phyloP scores from a whole-genome alignment of 2,797 vertebrate genomes.

The Anguilla anguilla region DNA sequence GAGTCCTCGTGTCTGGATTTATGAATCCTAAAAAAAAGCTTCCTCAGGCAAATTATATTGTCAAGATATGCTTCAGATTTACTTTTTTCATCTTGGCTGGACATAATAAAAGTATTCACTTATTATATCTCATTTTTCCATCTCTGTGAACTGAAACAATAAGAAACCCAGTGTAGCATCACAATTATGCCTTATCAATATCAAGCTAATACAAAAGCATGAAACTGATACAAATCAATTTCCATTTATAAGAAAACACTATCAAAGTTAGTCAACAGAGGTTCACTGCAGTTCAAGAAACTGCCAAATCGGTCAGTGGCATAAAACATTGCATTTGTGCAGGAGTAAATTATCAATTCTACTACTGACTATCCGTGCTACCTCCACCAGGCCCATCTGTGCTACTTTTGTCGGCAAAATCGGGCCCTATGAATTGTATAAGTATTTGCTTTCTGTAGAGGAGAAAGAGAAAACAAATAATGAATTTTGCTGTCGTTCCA shows the following conservation, averaged over 20 bases:
- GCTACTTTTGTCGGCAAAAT: not conserved
- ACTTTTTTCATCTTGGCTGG: not conserved
- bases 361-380: not conserved
- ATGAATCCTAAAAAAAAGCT: not conserved
- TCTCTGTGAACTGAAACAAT: not conserved
- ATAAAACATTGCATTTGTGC: not conserved
- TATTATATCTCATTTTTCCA: not conserved
- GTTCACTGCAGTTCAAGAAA: conserved; percentile 7
- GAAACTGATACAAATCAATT: not conserved
- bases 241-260: not conserved
- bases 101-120: not conserved
- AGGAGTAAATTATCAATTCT: not conserved
- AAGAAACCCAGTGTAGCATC: not conserved
- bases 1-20: not conserved
- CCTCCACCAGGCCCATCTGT: not conserved
- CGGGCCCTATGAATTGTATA: not conserved
- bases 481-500: not conserved
- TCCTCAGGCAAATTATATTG: not conserved
- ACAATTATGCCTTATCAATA: not conserved
- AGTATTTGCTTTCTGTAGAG: not conserved
- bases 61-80: not conserved
- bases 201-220: not conserved
- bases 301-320: not conserved
- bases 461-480: not conserved
- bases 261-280: not conserved